Conservation (phyloP, 2,888 invertebrate species). For the Rhyacophila evoluta region DNA sequence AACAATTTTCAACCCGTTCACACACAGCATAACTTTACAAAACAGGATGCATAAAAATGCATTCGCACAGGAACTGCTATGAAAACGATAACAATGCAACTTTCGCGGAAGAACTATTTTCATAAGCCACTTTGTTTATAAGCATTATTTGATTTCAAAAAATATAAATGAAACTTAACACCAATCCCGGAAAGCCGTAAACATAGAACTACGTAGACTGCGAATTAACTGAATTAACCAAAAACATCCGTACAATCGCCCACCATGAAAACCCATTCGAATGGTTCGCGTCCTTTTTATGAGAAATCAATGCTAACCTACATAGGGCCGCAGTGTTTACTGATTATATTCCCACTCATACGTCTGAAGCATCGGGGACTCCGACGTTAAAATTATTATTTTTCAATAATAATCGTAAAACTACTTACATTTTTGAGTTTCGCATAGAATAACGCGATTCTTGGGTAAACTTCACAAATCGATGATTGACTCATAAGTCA, state of each 20-base stretch:
- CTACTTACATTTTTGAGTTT: constrained; percentile 46
- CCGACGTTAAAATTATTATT: background rate
- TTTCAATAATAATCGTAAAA: constrained; percentile 27
- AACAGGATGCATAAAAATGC: constrained; percentile 42
- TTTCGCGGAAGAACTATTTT: constrained; percentile 28
- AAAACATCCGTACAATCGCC: constrained; percentile 31
- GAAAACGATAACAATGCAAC: constrained; percentile 44
- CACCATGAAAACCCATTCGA: constrained; percentile 42
- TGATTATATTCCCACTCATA: background rate
- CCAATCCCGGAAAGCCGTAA: constrained; percentile 6
- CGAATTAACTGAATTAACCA: background rate
- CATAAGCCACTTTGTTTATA: constrained; percentile 27
- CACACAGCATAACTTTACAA: constrained; percentile 25
- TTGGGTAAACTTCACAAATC: constrained; percentile 47
- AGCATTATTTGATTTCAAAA: constrained; percentile 13
- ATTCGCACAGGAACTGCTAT: constrained; percentile 38
- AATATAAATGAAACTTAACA: constrained; percentile 40
- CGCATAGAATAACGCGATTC: constrained; percentile 42
- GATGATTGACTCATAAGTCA: constrained; percentile 52
- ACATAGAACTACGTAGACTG: background rate
- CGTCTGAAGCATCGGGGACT: background rate
- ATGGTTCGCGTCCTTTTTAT: constrained; percentile 47
- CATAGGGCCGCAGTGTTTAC: constrained; percentile 43
- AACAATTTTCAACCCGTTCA: constrained; percentile 1
- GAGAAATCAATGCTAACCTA: constrained; percentile 46